A percentile compares a stretch with the other conserved stretches of the same genome.
Conservation (phyloP, 2,888 invertebrate species). For the Microctonus brassicae region DNA sequence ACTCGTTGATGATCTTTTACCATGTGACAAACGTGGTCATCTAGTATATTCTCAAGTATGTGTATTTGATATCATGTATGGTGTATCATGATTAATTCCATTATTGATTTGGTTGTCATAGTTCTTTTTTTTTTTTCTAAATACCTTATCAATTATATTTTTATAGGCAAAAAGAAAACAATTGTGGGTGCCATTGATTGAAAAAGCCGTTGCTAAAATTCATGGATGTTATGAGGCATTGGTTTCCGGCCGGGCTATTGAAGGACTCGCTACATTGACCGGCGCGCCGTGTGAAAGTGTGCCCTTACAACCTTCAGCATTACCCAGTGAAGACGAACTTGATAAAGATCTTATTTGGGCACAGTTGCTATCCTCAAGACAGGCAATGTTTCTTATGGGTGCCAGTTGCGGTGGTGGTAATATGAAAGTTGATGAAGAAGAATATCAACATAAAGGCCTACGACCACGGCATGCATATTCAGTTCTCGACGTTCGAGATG, state of each 20-base stretch:
- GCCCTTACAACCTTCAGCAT: constrained; percentile 83
- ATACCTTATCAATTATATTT: not conserved
- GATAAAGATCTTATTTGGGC: constrained; percentile 98
- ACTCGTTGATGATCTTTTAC: constrained; percentile 94
- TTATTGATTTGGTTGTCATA: not conserved
- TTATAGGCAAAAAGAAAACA: constrained; percentile 91
- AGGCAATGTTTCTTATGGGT: constrained; percentile 97
- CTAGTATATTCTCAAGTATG: constrained; percentile 92
- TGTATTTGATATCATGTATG: too few relatives aligned
- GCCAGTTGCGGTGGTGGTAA: constrained; percentile 96
- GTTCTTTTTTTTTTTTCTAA: not conserved
- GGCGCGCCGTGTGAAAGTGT: constrained; percentile 98
- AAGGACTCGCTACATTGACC: constrained; percentile 94
- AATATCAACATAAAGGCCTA: constrained; percentile 91
- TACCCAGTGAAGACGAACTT: constrained; percentile 82
- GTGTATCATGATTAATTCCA: too few relatives aligned
- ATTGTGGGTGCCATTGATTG: constrained; percentile 97
- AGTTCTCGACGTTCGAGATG: constrained; percentile 90
- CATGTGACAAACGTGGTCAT: constrained; percentile 92
- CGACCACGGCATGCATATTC: constrained; percentile 96
- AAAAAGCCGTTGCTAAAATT: constrained; percentile 98
- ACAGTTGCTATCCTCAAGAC: constrained; percentile 87
- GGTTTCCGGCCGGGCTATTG: constrained; percentile 95
- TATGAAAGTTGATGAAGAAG: constrained; percentile 89
- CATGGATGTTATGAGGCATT: constrained; percentile 98